Conservation (phyloP, 2,888 invertebrate genomes). For the Oligia latruncula region DNA sequence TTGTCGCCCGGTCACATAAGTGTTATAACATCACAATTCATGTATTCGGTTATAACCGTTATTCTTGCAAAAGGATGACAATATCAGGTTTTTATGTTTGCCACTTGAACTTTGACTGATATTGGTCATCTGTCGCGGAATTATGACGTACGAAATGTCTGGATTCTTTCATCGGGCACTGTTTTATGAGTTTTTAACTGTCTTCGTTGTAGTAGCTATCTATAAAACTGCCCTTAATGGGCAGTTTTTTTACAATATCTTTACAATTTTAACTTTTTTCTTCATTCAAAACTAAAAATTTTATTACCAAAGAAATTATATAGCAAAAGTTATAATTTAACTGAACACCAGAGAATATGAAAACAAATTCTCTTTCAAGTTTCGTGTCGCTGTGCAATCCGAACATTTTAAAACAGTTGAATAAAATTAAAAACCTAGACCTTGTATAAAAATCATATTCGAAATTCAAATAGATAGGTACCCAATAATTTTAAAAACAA, state of each 20-base stretch:
- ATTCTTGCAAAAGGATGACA: slow-evolving; percentile 61
- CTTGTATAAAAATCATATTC: neutral
- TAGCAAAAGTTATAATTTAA: slow-evolving; percentile 21
- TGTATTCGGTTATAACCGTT: slow-evolving; percentile 64
- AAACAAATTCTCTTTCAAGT: slow-evolving; percentile 20
- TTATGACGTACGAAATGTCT: slow-evolving; percentile 40
- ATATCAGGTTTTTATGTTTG: slow-evolving; percentile 55
- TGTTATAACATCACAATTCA: slow-evolving; percentile 67
- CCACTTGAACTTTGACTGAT: slow-evolving; percentile 50
- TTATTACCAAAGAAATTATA: neutral
- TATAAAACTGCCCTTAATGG: neutral
- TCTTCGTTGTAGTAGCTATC: neutral
- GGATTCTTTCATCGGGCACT: neutral
- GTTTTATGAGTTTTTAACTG: slow-evolving; percentile 25
- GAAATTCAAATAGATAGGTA: neutral
- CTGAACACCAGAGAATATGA: slow-evolving; percentile 8
- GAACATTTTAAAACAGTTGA: slow-evolving; percentile 21
- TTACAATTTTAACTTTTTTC: neutral
- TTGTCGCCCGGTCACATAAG: slow-evolving; percentile 57
- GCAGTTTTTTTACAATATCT: neutral
- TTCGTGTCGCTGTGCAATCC: neutral
- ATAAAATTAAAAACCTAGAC: neutral
- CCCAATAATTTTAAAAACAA: slow-evolving; percentile 8
- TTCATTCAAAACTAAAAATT: neutral
- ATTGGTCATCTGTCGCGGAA: slow-evolving; percentile 40